Percentiles rank a stretch among this genome's conserved stretches.
phyloP scores from a whole-genome alignment of 1,140 invertebrate species.

The Drosophila chauvacae region DNA sequence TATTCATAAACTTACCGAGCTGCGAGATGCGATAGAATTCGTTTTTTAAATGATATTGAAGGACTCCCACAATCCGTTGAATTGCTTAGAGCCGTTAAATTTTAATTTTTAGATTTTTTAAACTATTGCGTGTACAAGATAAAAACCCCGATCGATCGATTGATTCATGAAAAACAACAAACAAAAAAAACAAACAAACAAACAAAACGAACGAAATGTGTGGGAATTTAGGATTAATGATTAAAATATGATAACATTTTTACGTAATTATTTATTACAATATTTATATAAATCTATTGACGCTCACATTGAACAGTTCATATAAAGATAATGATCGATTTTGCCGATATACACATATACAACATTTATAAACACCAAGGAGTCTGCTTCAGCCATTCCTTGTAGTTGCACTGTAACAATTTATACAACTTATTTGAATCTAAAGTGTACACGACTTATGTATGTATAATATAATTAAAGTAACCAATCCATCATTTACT shows the following conservation, averaged over 20 bases:
- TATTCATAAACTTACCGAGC: conserved; percentile 67
- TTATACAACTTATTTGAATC: conserved; percentile 73
- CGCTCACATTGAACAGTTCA: conserved; percentile 73
- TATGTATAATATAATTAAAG: conserved; percentile 80
- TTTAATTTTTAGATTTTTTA: conserved; percentile 70
- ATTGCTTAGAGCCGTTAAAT: conserved; percentile 62
- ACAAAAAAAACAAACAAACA: conserved; percentile 6
- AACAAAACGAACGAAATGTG: conserved; percentile 63
- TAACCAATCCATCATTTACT: conserved; percentile 73
- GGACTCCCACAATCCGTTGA: conserved; percentile 58
- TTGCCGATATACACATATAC: conserved; percentile 66
- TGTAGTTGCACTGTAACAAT: conserved; percentile 82
- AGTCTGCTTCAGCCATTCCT: conserved; percentile 81
- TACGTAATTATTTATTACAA: conserved; percentile 82
- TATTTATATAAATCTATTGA: conserved; percentile 81
- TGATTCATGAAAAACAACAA: conserved; percentile 43
- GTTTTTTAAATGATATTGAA: conserved; percentile 57
- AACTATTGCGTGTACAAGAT: conserved; percentile 73
- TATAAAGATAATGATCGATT: conserved; percentile 65
- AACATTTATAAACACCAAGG: conserved; percentile 71
- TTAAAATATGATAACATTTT: conserved; percentile 74
- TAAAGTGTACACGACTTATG: conserved; percentile 72
- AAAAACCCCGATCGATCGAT: conserved; percentile 46
- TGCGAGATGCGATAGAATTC: conserved; percentile 46
- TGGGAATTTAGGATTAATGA: conserved; percentile 72